Evolutionary conservation across 2,797 vertebrate genomes (phyloP), one percentile per base, ranked within the genome.

Genomic region (Vireo griseus): DNA sequence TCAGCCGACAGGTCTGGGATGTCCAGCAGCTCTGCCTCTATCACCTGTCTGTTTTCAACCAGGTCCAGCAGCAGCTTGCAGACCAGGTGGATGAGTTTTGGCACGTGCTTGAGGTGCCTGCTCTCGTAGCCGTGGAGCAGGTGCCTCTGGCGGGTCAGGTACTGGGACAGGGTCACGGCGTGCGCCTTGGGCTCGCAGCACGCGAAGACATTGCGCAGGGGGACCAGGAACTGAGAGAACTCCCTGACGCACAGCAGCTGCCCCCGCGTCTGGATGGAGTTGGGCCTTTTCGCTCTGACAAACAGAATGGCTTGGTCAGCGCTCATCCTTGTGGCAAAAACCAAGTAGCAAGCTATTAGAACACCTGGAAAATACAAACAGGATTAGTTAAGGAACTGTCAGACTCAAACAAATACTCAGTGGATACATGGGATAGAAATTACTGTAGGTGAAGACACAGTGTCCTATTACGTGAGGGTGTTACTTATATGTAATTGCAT

Each of bases 61-160:
- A 99, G 97, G 96, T 99, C 98, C 14, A 99, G 71, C 16, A 99
- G 97, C 55, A 99, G 89, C 86, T 98, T 98, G 97, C 99, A 99
- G 54, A 99, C 97, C 8, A 99, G 96, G 81, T 99, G 98, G 61
- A 99, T 84, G 16, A 99, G 98, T 96, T 99, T 99, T 95, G 99
- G 99, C 97, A 99, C 98, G 0, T 99, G 97, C 94, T 99, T 99
- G 97, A 99, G 98, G 94, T 98, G 98, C 57, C 99, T 98, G 2
- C 99, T 99, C 97, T 99, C 99, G 3, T 99, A 99, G 65, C 99
- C 99, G 0, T 99, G 99, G 67, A 99, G 98, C 94, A 99, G 98
- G 90, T 99, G 99, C 80, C 98, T 98, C 98, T 99, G 99, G n/a
- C 99, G 98, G 33, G 98, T 99, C 52, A 99, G 98, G 98, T 99